Conservation (phyloP, 2,113 vertebrate species). For the Microtus oregoni region DNA sequence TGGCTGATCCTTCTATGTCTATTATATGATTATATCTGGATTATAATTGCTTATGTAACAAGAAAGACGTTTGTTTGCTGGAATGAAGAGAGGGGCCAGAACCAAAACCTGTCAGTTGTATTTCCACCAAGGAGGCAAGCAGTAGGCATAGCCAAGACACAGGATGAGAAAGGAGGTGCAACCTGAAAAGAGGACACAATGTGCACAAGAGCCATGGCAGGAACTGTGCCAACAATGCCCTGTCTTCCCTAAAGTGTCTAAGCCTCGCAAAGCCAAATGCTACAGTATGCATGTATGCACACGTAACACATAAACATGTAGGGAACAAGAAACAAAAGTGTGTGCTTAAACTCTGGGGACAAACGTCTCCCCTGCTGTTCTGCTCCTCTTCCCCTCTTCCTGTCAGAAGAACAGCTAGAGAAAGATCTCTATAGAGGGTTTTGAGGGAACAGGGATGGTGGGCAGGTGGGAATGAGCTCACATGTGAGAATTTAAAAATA, state of each 20-base stretch:
- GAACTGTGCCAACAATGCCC: neutral
- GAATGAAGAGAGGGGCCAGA: neutral
- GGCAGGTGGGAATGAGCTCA: neutral
- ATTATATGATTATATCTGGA: slow-evolving; percentile 61
- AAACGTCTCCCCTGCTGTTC: neutral
- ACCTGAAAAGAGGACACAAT: neutral
- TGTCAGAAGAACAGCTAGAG: neutral
- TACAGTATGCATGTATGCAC: neutral
- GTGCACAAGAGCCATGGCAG: neutral
- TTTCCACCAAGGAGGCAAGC: neutral
- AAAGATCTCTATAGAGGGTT: neutral
- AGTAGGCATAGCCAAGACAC: neutral
- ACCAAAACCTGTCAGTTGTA: neutral
- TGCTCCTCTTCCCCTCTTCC: neutral
- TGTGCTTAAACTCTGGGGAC: neutral
- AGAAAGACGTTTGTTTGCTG: slow-evolving; percentile 66
- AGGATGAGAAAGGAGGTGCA: neutral
- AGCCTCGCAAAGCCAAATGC: neutral
- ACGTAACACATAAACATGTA: neutral
- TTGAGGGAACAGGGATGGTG: no score
- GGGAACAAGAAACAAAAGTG: neutral
- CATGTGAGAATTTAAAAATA: neutral
- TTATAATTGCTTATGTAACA: slow-evolving; percentile 67
- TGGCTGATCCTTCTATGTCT: slow-evolving; percentile 53
- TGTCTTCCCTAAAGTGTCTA: neutral